These are phyloP conservation scores for Catharus bicknelli DNA, from an alignment of 2,113 vertebrate species.

Conservation along the genomic window DNA sequence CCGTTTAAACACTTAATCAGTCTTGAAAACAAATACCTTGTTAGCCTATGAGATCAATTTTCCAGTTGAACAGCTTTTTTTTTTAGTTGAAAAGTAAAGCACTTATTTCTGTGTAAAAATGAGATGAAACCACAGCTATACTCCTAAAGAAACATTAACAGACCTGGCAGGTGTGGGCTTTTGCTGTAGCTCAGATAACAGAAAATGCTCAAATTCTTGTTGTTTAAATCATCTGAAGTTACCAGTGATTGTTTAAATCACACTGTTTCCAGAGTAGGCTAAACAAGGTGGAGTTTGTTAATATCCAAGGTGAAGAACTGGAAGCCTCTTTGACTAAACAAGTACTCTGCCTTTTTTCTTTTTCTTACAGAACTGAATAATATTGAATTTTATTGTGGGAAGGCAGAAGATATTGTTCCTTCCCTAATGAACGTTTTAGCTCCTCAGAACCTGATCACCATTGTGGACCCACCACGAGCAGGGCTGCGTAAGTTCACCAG, in stretches of 20 bases:
- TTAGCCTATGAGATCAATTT: background rate
- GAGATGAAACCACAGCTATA: background rate
- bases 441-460: conserved; percentile 79
- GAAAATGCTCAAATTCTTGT: background rate
- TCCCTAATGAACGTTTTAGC: conserved; percentile 81
- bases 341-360: background rate
- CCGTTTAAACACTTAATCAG: background rate
- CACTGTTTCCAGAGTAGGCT: background rate
- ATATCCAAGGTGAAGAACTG: too few relatives aligned
- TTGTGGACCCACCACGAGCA: conserved; percentile 92
- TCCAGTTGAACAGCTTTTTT: background rate
- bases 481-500: conserved; percentile 87
- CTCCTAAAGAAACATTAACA: background rate
- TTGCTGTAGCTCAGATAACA: background rate
- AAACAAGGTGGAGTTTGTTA: background rate
- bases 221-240: background rate
- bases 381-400: conserved; percentile 90
- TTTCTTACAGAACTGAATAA: conserved; percentile 83
- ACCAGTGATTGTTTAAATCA: background rate
- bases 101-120: background rate
- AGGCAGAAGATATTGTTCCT: conserved; percentile 92
- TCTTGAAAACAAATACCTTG: background rate
- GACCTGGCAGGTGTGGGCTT: background rate
- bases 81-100: background rate
- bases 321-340: background rate